These are phyloP conservation scores for Halocynthia aurantium DNA, from an alignment of 23 tunicate species.

Conservation along the genomic window DNA sequence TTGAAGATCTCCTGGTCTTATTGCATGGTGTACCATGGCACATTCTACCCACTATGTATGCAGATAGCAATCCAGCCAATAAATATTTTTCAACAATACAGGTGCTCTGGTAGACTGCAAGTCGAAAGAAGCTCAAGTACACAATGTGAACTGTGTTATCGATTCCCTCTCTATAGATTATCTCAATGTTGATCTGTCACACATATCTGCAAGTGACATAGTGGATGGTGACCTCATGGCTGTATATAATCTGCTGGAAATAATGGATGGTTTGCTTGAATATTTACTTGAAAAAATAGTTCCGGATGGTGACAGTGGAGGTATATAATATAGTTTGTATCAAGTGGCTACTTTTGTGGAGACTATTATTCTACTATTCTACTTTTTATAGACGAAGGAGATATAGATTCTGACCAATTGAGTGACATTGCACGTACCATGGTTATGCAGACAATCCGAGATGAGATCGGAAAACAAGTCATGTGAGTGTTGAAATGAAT, in stretches of 20 bases:
- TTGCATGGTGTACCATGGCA: background rate
- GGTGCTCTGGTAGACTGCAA: constrained; percentile 55
- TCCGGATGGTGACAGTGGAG: constrained; percentile 62
- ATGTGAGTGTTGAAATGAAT: background rate
- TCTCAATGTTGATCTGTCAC: constrained; percentile 71
- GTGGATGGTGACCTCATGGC: constrained; percentile 55
- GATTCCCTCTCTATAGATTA: constrained; percentile 61
- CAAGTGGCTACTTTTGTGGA: background rate
- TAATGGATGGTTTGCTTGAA: constrained; percentile 76
- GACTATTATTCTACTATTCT: background rate
- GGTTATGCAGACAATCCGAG: constrained; percentile 11
- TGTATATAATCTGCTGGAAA: constrained; percentile 74
- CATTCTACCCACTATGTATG: background rate
- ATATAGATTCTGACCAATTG: constrained; percentile 58
- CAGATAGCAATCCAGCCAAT: background rate
- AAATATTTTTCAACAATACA: constrained; percentile 1
- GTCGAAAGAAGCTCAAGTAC: constrained; percentile 39
- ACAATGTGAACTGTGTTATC: constrained; percentile 66
- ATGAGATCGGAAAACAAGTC: constrained; percentile 1
- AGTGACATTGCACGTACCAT: constrained; percentile 28
- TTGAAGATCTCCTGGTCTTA: background rate
- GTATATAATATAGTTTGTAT: constrained; percentile 11
- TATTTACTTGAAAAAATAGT: constrained; percentile 75
- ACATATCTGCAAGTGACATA: constrained; percentile 37
- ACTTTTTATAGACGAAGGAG: constrained; percentile 52